phyloP scores from a whole-genome alignment of 92 coral and sea anemone genomes.

The Porites lobata region DNA sequence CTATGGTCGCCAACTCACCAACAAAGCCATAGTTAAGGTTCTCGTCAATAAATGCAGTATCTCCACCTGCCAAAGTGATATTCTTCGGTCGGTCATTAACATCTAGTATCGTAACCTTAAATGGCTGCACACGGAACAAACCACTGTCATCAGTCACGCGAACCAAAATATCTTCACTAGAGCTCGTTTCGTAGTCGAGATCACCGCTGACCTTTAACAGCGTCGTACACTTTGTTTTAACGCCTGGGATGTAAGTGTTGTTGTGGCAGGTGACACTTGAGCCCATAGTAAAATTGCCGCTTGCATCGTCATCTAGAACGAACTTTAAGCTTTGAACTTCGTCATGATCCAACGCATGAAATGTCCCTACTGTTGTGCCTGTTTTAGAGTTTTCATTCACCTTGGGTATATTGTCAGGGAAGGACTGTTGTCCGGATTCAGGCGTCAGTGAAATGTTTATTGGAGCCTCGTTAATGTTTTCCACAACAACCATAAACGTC shows the following conservation, averaged over 20 bases:
- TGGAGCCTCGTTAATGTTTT: slow-evolving; percentile 93
- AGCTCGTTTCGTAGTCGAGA: slow-evolving; percentile 80
- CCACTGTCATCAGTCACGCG: slow-evolving; percentile 89
- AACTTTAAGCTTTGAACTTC: slow-evolving; percentile 82
- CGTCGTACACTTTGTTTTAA: slow-evolving; percentile 77
- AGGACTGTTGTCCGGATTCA: slow-evolving; percentile 83
- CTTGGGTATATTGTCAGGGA: slow-evolving; percentile 73
- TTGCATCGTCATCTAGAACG: slow-evolving; percentile 77
- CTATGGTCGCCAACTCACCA: slow-evolving; percentile 82
- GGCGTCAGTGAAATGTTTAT: slow-evolving; percentile 83
- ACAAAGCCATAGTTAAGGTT: slow-evolving; percentile 79
- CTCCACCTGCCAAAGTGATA: slow-evolving; percentile 86
- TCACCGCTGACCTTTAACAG: slow-evolving; percentile 73
- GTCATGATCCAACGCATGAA: slow-evolving; percentile 90
- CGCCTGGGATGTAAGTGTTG: slow-evolving; percentile 74
- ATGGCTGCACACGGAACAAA: slow-evolving; percentile 75
- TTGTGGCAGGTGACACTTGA: slow-evolving; percentile 76
- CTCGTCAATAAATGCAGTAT: slow-evolving; percentile 80
- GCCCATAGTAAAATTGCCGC: slow-evolving; percentile 76
- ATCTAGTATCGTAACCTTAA: slow-evolving; percentile 75
- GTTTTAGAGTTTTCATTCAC: slow-evolving; percentile 85
- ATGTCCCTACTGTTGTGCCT: slow-evolving; percentile 83
- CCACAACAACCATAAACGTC: slow-evolving; percentile 81
- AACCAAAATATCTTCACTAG: slow-evolving; percentile 73
- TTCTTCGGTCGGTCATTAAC: slow-evolving; percentile 91